These are phyloP conservation scores for Cossypha niveicapilla DNA, from an alignment of 2,797 vertebrate genomes.

Conservation along the genomic window DNA sequence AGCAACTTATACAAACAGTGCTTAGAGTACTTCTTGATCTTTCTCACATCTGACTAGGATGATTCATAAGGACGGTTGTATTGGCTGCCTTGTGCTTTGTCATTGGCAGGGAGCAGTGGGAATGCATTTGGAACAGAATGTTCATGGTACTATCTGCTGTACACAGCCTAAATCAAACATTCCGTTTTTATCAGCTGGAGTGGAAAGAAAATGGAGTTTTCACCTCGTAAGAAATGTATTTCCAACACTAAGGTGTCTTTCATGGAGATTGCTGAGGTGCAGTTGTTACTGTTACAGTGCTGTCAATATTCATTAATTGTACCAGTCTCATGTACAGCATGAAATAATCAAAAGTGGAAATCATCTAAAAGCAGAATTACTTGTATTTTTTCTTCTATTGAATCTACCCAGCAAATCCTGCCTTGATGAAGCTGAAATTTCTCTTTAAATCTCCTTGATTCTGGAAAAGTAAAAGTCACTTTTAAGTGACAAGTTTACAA, in stretches of 20 bases:
- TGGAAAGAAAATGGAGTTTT: background rate
- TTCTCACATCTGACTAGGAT: background rate
- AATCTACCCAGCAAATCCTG: background rate
- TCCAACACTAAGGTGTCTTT: background rate
- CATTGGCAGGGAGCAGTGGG: background rate
- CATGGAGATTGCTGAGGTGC: background rate
- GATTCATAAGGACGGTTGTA: background rate
- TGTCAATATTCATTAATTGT: constrained; percentile 4
- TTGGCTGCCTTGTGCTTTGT: background rate
- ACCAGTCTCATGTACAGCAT: background rate
- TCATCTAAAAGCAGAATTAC: background rate
- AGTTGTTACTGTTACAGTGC: background rate
- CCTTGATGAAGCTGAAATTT: background rate
- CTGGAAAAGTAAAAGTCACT: background rate
- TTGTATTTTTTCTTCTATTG: background rate
- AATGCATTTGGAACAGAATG: background rate
- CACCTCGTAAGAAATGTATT: background rate
- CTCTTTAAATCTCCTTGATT: background rate
- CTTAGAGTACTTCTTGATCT: background rate
- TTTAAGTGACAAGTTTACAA: background rate
- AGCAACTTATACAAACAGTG: background rate
- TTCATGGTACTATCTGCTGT: background rate
- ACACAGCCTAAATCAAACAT: background rate
- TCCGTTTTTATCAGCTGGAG: background rate
- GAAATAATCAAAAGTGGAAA: constrained; percentile 6